Percentiles rank a stretch among this genome's conserved stretches.
Evolutionary conservation across 2,888 invertebrate species (phyloP).

Genomic region (Philereme vetulata): DNA sequence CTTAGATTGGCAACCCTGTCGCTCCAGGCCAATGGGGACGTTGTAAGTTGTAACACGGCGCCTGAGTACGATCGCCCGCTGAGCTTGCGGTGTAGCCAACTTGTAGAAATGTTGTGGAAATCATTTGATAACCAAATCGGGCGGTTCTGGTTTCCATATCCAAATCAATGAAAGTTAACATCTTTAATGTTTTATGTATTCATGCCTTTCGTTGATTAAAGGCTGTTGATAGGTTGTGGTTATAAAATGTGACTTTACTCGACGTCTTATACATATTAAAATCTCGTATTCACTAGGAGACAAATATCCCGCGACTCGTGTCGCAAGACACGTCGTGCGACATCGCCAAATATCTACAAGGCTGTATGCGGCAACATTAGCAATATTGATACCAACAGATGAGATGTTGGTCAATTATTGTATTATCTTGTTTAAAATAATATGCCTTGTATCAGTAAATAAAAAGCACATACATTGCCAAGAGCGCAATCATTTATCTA

Average conservation of each 20-base stretch:
- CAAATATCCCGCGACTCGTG: too few species aligned
- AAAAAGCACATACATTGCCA: conserved; percentile 22
- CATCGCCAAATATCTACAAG: too few species aligned
- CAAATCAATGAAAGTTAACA: conserved; percentile 29
- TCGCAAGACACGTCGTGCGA: too few species aligned
- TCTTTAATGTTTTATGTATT: conserved; percentile 5
- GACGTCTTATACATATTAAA: too few species aligned
- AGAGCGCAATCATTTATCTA: conserved; percentile 24
- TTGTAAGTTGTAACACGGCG: conserved; percentile 76
- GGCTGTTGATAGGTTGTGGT: too few species aligned
- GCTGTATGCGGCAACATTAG: too few species aligned
- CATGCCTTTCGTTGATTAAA: neutral
- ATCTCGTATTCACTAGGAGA: too few species aligned
- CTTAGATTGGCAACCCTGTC: conserved; percentile 77
- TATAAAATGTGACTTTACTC: too few species aligned
- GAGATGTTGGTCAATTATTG: too few species aligned
- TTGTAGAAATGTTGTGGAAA: conserved; percentile 39
- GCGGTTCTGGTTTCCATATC: conserved; percentile 24
- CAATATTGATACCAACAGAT: too few species aligned
- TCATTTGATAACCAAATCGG: conserved; percentile 37
- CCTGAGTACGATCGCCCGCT: conserved; percentile 75
- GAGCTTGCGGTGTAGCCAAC: conserved; percentile 64
- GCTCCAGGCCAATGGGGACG: conserved; percentile 73
- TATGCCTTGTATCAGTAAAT: conserved; percentile 6
- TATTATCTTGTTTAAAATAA: too few species aligned